Base-by-base conservation (phyloP, 2,113 vertebrate genomes). In the Oryctolagus cuniculus region DNA sequence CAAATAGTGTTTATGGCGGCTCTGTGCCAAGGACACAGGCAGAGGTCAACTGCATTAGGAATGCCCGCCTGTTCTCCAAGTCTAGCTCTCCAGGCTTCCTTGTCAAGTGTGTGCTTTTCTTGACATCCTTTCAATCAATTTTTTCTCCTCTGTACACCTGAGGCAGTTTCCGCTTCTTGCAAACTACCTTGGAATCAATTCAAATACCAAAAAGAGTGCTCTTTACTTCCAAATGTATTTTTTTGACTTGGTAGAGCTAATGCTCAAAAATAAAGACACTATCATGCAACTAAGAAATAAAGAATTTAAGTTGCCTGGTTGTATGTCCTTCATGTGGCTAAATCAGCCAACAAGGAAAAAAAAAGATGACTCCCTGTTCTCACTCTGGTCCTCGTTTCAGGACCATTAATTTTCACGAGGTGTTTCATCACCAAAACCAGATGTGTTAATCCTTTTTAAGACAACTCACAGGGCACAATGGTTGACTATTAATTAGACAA, bases 361-460 rank as follows among this genome's bases (percentile, higher is more conserved):
- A 58, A 58, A 38, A 91, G 90, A 94, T 77, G 51, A 88, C 17
- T 90, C 53, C 67, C 90, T 93, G 58, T 94, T 94, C 83, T 94
- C 95, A 96, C 69, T 5, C 55, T 66, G 38, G 15, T 91, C 90
- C 75, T 89, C 74, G 86, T 72, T 94, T 87, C 51, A 93, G 58
- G 58, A 61, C 51, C 64, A 94, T n/a, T 89, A 31, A 87, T 93
- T 91, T 94, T 87, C 75, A 53, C 27, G 17, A 92, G 64, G 74
- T 73, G 34, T 85, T 87, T 96, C 89, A 93, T 85, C 58, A 79
- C 51, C 91, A 74, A 96, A 93, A 87, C 51, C 44, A 96, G 25
- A 95, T 93, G 74, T 44, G 3, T 61, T 91, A 80, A 91, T 82
- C 86, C 34, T 44, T 21, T 88, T 92, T 77, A 89, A 80, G 15